A percentile compares a stretch with the other conserved stretches of the same genome.
Conservation (phyloP, 2,797 vertebrate species). For the Aselliscus stoliczkanus region DNA sequence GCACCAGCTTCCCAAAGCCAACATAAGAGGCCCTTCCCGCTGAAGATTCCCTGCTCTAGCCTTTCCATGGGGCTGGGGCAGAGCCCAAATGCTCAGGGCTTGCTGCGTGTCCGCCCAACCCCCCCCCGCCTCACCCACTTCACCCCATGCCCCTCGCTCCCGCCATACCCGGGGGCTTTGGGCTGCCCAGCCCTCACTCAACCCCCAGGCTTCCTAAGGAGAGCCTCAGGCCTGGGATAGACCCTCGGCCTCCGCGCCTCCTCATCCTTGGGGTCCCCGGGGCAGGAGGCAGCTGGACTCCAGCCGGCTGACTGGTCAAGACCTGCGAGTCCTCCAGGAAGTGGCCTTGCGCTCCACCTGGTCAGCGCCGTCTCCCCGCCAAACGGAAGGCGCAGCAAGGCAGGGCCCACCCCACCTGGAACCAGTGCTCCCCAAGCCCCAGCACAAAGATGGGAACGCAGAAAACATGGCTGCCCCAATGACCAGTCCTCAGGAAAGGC, state of each 20-base stretch:
- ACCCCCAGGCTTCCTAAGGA: background rate
- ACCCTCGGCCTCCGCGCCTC: background rate
- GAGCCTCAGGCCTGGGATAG: background rate
- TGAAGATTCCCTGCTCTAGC: fast-evolving
- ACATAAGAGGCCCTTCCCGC: fast-evolving
- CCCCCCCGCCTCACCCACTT: background rate
- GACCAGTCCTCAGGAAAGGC: background rate
- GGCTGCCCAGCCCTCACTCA: background rate
- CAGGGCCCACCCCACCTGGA: no score
- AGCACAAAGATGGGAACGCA: fast-evolving
- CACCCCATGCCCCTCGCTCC: fast-evolving
- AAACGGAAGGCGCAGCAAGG: background rate
- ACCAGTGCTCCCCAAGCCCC: background rate
- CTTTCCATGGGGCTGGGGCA: fast-evolving
- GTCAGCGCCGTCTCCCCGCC: fast-evolving
- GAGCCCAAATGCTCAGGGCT: background rate
- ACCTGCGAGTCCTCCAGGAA: background rate
- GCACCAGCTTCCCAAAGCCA: background rate
- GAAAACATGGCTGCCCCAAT: background rate
- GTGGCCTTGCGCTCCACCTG: background rate
- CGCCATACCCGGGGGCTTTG: no score
- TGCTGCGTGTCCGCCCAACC: fast-evolving
- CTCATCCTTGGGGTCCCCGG: background rate
- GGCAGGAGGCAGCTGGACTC: no score
- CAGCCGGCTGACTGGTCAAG: background rate